A percentile compares a stretch with the other conserved stretches of the same genome.
Evolutionary conservation across 2,797 vertebrate genomes (phyloP).

Genomic region (Anas bernieri): DNA sequence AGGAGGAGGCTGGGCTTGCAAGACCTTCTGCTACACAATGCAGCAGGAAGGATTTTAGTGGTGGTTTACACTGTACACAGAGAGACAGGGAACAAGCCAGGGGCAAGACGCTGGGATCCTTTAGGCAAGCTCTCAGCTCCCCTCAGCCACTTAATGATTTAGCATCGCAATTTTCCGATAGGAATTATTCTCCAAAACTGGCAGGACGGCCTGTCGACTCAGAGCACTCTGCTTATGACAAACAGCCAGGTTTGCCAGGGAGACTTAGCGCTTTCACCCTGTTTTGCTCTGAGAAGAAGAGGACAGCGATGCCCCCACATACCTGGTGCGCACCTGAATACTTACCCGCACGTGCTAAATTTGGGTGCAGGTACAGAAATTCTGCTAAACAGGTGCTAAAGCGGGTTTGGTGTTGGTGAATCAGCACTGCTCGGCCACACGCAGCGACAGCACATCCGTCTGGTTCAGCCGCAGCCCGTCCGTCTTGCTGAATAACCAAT

Average conservation of each 20-base stretch:
- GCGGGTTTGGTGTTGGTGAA: not conserved
- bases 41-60: not conserved
- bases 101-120: not conserved
- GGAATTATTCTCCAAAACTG: not conserved
- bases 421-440: not conserved
- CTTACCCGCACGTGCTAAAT: not conserved
- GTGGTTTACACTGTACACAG: not conserved
- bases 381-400: not conserved
- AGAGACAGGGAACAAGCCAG: not conserved
- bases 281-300: not conserved
- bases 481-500: not conserved
- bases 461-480: not conserved
- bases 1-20: not conserved
- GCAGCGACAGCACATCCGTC: rapidly evolving
- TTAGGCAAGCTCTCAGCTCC: not conserved
- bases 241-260: not conserved
- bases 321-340: rapidly evolving
- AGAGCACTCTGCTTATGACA: not conserved
- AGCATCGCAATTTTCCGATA: not conserved
- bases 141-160: not conserved
- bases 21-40: not conserved
- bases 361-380: not conserved
- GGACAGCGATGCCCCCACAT: not conserved
- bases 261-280: not conserved
- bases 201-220: not conserved